A percentile compares a stretch with the other conserved stretches of the same genome.
phyloP scores from a whole-genome alignment of 2,113 vertebrate species.

The Nettapus auritus region DNA sequence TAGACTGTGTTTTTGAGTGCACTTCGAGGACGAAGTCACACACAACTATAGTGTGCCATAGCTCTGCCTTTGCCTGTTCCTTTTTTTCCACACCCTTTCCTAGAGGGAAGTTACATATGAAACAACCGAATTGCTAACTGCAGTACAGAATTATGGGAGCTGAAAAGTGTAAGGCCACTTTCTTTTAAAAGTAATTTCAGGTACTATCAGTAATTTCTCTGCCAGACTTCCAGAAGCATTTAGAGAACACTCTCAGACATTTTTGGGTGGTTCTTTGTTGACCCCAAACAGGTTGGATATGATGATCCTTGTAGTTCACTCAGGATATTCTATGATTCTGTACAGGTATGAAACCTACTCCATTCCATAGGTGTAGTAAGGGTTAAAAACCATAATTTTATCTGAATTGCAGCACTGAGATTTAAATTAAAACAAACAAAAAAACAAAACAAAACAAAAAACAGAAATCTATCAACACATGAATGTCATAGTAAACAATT shows the following conservation, averaged over 20 bases:
- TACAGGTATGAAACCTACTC: background rate
- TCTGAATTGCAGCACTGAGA: background rate
- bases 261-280: background rate
- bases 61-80: background rate
- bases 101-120: background rate
- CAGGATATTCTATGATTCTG: background rate
- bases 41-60: fast-evolving
- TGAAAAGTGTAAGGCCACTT: background rate
- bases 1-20: background rate
- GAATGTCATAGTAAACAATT: background rate
- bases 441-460: background rate
- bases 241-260: too few species aligned
- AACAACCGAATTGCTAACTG: background rate
- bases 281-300: too few species aligned
- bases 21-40: background rate
- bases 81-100: background rate
- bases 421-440: background rate
- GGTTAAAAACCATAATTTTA: background rate
- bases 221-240: too few species aligned
- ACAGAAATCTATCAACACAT: background rate
- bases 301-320: too few species aligned
- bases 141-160: fast-evolving
- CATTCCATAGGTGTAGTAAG: background rate
- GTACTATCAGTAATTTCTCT: background rate
- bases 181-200: background rate